These are phyloP conservation scores for Chrysolina americana DNA, from an alignment of 2,888 invertebrate genomes.

Conservation along the genomic window DNA sequence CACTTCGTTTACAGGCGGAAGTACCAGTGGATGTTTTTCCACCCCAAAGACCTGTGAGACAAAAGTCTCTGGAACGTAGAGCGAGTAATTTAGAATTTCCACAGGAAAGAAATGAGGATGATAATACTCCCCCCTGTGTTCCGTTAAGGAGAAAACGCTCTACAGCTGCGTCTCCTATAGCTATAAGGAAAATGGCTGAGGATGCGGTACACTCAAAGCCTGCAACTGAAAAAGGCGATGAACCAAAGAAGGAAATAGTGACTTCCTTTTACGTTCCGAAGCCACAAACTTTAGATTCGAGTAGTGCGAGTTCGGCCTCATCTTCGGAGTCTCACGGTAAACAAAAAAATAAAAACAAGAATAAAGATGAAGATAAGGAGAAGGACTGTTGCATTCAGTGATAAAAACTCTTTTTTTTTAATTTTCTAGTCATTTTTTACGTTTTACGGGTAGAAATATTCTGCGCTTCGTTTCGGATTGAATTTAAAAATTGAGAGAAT, in stretches of 20 bases:
- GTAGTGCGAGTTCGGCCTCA: slow-evolving; percentile 21
- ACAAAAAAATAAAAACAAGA: slow-evolving; percentile 41
- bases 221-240: slow-evolving; percentile 47
- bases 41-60: slow-evolving; percentile 58
- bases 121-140: slow-evolving; percentile 45
- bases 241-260: slow-evolving; percentile 56
- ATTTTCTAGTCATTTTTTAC: slow-evolving; percentile 65
- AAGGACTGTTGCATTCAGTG: slow-evolving; percentile 65
- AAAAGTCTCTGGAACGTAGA: slow-evolving; percentile 63
- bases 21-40: slow-evolving; percentile 16
- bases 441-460: slow-evolving; percentile 62
- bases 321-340: slow-evolving; percentile 38
- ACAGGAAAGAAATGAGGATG: background rate
- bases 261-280: slow-evolving; percentile 55
- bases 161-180: slow-evolving; percentile 56
- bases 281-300: slow-evolving; percentile 49
- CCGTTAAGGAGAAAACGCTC: slow-evolving; percentile 55
- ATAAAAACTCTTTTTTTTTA: slow-evolving; percentile 53
- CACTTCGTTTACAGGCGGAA: background rate
- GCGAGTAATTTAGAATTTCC: slow-evolving; percentile 13
- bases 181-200: slow-evolving; percentile 23
- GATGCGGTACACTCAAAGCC: background rate
- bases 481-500: slow-evolving; percentile 42
- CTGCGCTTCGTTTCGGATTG: slow-evolving; percentile 56
- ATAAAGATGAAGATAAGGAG: slow-evolving; percentile 56